phyloP scores from a whole-genome alignment of 2,797 vertebrate species.

The Taeniopygia guttata region DNA sequence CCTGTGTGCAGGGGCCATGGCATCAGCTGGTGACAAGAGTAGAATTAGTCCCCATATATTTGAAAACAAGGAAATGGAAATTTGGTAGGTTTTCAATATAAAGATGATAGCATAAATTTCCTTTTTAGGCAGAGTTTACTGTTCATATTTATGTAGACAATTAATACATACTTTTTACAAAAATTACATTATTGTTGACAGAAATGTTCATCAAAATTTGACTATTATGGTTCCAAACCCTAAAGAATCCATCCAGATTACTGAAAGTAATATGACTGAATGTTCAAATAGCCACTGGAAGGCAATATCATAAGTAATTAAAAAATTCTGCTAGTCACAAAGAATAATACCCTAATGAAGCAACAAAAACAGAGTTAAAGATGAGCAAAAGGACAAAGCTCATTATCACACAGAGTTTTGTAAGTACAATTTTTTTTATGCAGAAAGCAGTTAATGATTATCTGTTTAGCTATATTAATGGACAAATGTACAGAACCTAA shows the following conservation, averaged over 20 bases:
- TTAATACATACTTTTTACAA: too few relatives aligned
- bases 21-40: not conserved
- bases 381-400: not conserved
- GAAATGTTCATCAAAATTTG: not conserved
- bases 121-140: not conserved
- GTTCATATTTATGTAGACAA: not conserved
- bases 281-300: not conserved
- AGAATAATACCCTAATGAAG: not conserved
- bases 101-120: not conserved
- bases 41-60: not conserved
- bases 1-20: not conserved
- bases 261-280: not conserved
- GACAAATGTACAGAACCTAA: not conserved
- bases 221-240: not conserved
- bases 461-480: not conserved
- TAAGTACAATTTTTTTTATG: not conserved
- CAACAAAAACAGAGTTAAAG: not conserved
- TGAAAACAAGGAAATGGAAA: not conserved
- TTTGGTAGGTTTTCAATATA: not conserved
- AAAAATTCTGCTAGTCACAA: not conserved
- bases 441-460: not conserved
- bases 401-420: not conserved
- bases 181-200: not conserved
- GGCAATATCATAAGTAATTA: not conserved
- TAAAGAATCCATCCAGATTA: not conserved